Conservation (phyloP, 1,140 invertebrate species). For the Trissolcus basalis region DNA sequence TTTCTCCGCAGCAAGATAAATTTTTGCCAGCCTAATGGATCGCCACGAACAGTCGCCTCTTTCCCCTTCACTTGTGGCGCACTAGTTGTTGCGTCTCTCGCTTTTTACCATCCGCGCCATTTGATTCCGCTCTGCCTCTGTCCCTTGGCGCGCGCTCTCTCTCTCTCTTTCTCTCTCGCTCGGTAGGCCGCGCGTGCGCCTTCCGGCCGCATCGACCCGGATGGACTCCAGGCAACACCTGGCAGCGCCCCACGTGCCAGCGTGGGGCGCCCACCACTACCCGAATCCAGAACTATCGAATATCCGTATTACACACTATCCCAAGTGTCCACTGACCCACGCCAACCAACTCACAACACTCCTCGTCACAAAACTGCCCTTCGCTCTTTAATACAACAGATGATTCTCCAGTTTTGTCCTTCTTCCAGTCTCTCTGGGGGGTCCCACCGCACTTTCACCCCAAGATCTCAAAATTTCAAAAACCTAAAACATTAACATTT, state of each 20-base stretch:
- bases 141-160: background rate
- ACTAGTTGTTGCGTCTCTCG: conserved; percentile 23
- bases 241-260: conserved; percentile 71
- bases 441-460: too few relatives aligned
- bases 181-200: conserved; percentile 63
- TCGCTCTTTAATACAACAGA: too few relatives aligned
- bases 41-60: background rate
- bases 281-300: conserved; percentile 62
- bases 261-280: conserved; percentile 65
- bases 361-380: background rate
- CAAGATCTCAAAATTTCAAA: too few relatives aligned
- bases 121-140: background rate
- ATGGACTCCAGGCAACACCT: conserved; percentile 70
- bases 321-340: conserved; percentile 63
- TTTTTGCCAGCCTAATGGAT: conserved; percentile 33
- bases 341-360: conserved; percentile 38
- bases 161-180: background rate
- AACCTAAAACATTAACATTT: too few relatives aligned
- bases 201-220: conserved; percentile 67
- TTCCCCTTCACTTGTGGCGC: conserved; percentile 54
- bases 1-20: background rate
- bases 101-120: conserved; percentile 17
- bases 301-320: conserved; percentile 63
- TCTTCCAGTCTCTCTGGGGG: too few relatives aligned
- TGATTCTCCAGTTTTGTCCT: too few relatives aligned